Percentiles rank a stretch among this genome's conserved stretches.
Evolutionary conservation across 2,797 vertebrate genomes (phyloP).

Genomic region (Morus bassanus): DNA sequence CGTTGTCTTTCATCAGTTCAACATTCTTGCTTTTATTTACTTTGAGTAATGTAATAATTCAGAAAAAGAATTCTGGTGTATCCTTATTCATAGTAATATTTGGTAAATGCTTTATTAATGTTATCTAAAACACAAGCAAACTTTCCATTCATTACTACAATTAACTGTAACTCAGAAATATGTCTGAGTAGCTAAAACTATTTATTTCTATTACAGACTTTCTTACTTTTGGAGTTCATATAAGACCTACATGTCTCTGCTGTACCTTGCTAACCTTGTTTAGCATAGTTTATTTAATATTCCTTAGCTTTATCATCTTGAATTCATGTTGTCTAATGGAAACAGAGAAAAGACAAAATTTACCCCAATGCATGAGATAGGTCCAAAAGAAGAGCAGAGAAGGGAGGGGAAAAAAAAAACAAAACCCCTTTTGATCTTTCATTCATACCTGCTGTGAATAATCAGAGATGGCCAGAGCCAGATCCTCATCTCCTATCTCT

Average conservation of each 20-base stretch:
- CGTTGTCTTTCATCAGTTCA: not conserved
- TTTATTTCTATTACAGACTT: not conserved
- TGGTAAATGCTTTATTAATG: not conserved
- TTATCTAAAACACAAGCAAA: not conserved
- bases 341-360: not conserved
- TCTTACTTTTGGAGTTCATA: not conserved
- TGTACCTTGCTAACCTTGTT: not conserved
- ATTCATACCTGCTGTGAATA: not conserved
- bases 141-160: not conserved
- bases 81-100: not conserved
- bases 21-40: not conserved
- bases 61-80: not conserved
- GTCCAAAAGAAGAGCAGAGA: not conserved
- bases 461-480: not conserved
- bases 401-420: rapidly evolving
- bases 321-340: not conserved
- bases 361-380: not conserved
- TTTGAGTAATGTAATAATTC: not conserved
- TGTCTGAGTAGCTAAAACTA: not conserved
- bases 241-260: not conserved
- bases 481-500: not conserved
- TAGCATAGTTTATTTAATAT: not conserved
- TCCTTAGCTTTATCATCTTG: not conserved
- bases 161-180: not conserved
- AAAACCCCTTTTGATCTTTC: not conserved